Base-by-base conservation (phyloP, 2,113 vertebrate genomes). In the Prinia subflava region DNA sequence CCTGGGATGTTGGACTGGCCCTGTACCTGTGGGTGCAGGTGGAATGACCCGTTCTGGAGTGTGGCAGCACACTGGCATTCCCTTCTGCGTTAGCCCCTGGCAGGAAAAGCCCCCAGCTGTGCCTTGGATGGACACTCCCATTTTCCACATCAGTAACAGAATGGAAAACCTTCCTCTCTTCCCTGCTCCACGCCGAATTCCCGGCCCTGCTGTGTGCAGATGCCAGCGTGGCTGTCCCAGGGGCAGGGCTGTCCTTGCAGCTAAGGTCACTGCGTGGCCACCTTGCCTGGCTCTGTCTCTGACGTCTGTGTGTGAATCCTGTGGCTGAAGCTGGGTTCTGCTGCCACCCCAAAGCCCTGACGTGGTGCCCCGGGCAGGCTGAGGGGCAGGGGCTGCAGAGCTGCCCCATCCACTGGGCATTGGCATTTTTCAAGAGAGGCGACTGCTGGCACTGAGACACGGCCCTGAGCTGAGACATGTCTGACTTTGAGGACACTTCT, bases 31-130 rank as follows among this genome's bases (percentile, higher is more conserved):
- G 62, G 46, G 42, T 2, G 7, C 59, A 55, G 93, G 63, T 76
- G 84, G 53, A 73, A 64, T 42, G 82, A 76, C 73, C 59, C 22
- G 1, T 84, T 70, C 47, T 49, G 31, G 76, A 75, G 67, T 15
- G 71, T 16, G 64, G 83, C 87, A 77, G 77, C 71, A 21, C 3
- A 1, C 56, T 71, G 89, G 22, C 52, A 13, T 64, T 92, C 81
- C 74, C 35, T 73, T 83, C 84, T 50, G 74, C n/a, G 1, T 49
- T 52, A 62, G 67, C 76, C 53, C 33, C 67, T 15, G 75, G 55
- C 69, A 89, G 88, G 55, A 87, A 73, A 53, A 81, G 84, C 57
- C 70, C 78, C 85, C 50, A 49, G 83, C 94, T 92, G 91, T 84
- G 94, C 95, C 85, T 92, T 82, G 93, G 89, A 83, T 65, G 89